These are phyloP conservation scores for Athalia circularis DNA, from an alignment of 2,888 invertebrate species.

Conservation along the genomic window DNA sequence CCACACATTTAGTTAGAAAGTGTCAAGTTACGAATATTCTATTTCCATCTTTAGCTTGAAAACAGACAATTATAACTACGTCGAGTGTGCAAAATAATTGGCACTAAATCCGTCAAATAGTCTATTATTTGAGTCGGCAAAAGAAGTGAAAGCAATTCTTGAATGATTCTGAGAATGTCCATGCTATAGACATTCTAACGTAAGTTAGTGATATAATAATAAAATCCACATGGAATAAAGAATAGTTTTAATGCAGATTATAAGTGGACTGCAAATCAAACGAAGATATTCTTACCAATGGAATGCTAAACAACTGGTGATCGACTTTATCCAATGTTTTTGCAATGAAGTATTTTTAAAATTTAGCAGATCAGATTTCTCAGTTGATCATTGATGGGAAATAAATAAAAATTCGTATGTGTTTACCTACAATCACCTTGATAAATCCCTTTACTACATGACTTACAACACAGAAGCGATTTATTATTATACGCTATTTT, in stretches of 20 bases:
- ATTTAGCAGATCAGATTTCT: slow-evolving; percentile 17
- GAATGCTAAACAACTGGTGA: slow-evolving; percentile 16
- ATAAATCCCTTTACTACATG: slow-evolving; percentile 29
- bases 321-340: neutral
- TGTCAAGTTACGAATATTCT: slow-evolving; percentile 6
- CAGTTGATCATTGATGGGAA: slow-evolving; percentile 19
- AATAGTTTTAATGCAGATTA: slow-evolving; percentile 17
- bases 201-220: slow-evolving; percentile 22
- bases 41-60: neutral
- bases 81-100: neutral
- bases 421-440: slow-evolving; percentile 20
- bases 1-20: slow-evolving; percentile 15
- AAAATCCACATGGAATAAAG: neutral
- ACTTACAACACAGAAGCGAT: slow-evolving; percentile 24
- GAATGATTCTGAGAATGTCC: neutral
- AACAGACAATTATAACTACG: neutral
- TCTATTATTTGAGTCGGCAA: neutral
- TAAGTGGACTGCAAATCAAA: slow-evolving; percentile 15
- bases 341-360: slow-evolving; percentile 25
- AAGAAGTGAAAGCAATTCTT: neutral
- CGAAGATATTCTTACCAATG: neutral
- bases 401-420: slow-evolving; percentile 14
- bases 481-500: slow-evolving; percentile 26
- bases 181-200: neutral
- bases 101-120: neutral